Conservation (phyloP, 2,888 invertebrate species). For the Macropis europaea region DNA sequence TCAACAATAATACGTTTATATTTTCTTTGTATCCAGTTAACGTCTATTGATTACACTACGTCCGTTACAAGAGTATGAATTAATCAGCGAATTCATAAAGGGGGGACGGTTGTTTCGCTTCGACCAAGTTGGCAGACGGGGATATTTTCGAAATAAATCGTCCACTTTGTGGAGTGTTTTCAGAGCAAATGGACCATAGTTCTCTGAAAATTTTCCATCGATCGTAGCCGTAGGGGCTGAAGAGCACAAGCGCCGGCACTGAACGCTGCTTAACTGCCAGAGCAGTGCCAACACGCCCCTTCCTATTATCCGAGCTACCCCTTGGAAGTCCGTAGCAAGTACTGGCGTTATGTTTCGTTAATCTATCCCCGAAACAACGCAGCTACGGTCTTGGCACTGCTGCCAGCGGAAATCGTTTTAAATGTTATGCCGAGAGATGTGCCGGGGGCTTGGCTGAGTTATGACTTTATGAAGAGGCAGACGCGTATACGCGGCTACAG, state of each 20-base stretch:
- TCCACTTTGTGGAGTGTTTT: conserved; percentile 42
- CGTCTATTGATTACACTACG: neutral
- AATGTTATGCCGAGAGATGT: conserved; percentile 79
- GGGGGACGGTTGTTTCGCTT: neutral
- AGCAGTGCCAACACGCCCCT: conserved; percentile 76
- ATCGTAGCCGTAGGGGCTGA: conserved; percentile 55
- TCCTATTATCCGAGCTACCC: conserved; percentile 72
- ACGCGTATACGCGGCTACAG: conserved; percentile 57
- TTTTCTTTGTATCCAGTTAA: too few relatives aligned
- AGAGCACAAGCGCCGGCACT: conserved; percentile 65
- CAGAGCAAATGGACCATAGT: conserved; percentile 35
- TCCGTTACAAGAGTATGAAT: neutral
- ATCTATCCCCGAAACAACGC: conserved; percentile 79
- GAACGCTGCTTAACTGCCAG: conserved; percentile 75
- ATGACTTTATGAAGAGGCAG: conserved; percentile 78
- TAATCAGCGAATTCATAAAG: conserved; percentile 5
- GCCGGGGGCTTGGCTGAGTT: conserved; percentile 74
- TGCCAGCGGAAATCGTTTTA: conserved; percentile 80
- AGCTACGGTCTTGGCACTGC: conserved; percentile 78
- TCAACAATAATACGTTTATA: too few relatives aligned
- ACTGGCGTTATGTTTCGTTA: conserved; percentile 79
- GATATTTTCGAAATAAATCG: conserved; percentile 39
- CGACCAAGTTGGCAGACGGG: conserved; percentile 1
- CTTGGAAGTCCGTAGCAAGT: conserved; percentile 74
- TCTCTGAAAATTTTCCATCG: conserved; percentile 61